Evolutionary conservation across 2,888 invertebrate species (phyloP), one percentile per base, ranked within the genome.

Genomic region (Colostygia pectinataria): DNA sequence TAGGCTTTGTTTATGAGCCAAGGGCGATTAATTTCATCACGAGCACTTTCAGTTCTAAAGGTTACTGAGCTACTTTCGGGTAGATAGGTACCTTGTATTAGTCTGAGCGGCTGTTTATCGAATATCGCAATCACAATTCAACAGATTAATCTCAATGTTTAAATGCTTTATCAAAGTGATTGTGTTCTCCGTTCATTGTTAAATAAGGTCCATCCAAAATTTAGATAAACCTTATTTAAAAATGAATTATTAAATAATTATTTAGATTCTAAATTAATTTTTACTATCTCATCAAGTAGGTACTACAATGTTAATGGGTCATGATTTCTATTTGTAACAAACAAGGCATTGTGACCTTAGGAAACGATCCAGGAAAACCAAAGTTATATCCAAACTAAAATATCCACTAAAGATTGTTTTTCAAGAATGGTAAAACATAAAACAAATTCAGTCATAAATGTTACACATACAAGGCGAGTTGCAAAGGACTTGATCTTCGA

Each of bases 21-120:
- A 61, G 61, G 56, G 46, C 61, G 41, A 56, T 58, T 61, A 55
- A 53, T 58, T 61, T 54, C 48, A 49, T 56, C 57, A 54, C 40
- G 32, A 47, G 31, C 45, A 41, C 53, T 61, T 55, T 58, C 58
- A 29, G 55, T 36, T 39, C 12, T 36, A 47, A 44, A 53, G 55
- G 55, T 53, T 54, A 50, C 28, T 28, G 28, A 50, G 31, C 47
- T 23, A 49, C 46, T 53, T 46, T 42, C 49, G 40, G 46, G 45
- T 42, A 31, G 36, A n/a, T n/a, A n/a, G n/a, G n/a, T n/a, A n/a
- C n/a, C n/a, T n/a, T n/a, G n/a, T n/a, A n/a, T n/a, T 29, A 31
- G 43, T 20, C 42, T 47, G 52, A 52, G 40, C 44, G 29, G 25
- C 39, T 34, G 29, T 41, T 47, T 49, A 49, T 52, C 47, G 23